Base-by-base conservation (phyloP, 2,113 vertebrate species). In the Noctilio leporinus region DNA sequence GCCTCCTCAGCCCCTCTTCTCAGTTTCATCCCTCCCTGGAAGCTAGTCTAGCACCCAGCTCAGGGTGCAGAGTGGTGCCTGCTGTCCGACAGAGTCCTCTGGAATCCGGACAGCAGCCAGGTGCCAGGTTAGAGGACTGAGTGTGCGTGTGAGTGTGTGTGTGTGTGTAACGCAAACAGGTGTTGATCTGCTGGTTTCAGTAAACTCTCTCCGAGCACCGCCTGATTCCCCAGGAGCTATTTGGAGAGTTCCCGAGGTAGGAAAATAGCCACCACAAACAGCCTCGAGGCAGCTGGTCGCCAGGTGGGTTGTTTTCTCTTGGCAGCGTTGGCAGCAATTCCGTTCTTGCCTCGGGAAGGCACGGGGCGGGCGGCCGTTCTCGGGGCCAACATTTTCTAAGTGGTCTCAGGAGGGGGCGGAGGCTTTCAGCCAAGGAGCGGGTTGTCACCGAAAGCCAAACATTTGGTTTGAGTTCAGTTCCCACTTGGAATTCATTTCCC, bases 361-460 rank as follows among this genome's bases (percentile, higher is more conserved):
- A 73, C 57, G 30, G 91, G 59, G 94, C 93, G 95, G 38, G 24
- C 47, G 69, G 93, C 16, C 0, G 43, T n/a, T 88, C 53, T 64
- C 51, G 49, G 78, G 28, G 57, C 65, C 10, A 2, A 33, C 22
- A 19, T 88, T 86, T 73, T 73, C 75, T 95, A 94, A 96, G 80
- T 92, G 86, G 86, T 97, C 96, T 92, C 92, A 0, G 86, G 84
- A 88, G 95, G 72, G 45, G 86, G 28, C 62, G 0, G 57, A 89
- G 94, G 91, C 95, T 64, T 72, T 45, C 93, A n/a, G 93, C 95
- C 96, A 95, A 94, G 80, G 10, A 85, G 80, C 80, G 64, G 51
- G 51, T 69, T 95, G 84, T 95, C 94, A 95, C 87, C 64, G 78
- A 83, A 97, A 98, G 96, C 81, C 96, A 98, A 98, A 97, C 96